These are phyloP conservation scores for Ptychochromis oligacanthus DNA, from an alignment of 2,113 vertebrate species.

Conservation along the genomic window DNA sequence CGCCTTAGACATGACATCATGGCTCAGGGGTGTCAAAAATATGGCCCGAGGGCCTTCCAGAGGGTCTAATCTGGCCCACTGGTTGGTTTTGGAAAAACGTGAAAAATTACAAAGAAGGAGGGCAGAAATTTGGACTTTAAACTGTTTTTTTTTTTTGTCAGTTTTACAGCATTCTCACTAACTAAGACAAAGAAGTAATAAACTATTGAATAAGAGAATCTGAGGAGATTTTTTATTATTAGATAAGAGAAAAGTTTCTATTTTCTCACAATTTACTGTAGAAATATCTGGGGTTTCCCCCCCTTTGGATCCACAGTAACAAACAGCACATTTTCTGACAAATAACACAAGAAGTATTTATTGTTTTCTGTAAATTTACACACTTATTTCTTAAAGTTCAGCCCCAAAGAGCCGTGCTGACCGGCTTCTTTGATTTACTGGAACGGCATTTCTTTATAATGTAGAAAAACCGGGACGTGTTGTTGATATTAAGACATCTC, in stretches of 20 bases:
- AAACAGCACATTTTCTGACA: neutral
- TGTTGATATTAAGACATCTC: neutral
- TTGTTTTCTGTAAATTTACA: neutral
- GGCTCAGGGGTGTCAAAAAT: neutral
- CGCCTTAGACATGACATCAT: neutral
- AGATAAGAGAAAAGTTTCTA: no score
- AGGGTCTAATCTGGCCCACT: no score
- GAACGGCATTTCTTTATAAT: neutral
- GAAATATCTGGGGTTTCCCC: neutral
- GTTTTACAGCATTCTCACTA: no score
- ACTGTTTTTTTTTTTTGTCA: no score
- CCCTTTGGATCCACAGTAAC: neutral
- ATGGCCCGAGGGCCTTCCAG: no score
- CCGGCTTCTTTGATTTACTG: neutral
- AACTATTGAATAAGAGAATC: no score
- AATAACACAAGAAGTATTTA: no score
- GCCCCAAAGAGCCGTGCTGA: neutral
- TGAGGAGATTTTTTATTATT: no score
- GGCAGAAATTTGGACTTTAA: no score
- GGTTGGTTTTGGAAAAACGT: no score
- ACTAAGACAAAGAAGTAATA: no score
- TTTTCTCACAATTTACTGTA: neutral
- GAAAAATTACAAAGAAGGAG: no score
- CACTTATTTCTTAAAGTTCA: neutral
- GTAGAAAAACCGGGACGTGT: neutral